phyloP scores from a whole-genome alignment of 1,140 invertebrate genomes.

The Pseudoatta argentina region DNA sequence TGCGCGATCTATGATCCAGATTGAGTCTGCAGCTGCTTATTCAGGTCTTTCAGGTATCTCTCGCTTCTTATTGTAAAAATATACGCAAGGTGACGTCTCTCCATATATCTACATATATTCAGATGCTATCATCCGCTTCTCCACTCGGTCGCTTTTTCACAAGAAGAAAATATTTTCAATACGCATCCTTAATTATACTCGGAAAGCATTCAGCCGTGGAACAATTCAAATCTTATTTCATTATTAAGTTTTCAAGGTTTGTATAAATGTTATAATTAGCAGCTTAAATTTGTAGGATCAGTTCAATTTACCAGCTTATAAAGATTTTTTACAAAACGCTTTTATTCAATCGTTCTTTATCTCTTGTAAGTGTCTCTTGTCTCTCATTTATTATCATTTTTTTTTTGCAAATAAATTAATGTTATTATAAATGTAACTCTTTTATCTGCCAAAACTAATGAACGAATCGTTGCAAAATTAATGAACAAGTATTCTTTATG shows the following conservation, averaged over 20 bases:
- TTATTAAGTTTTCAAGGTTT: background rate
- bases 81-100: background rate
- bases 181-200: constrained; percentile 14
- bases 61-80: constrained; percentile 23
- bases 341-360: constrained; percentile 4
- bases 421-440: background rate
- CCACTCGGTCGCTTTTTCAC: constrained; percentile 8
- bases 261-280: background rate
- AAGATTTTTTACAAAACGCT: background rate
- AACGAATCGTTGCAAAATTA: background rate
- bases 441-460: background rate
- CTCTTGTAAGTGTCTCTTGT: background rate
- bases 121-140: constrained; percentile 23
- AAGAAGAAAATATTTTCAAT: background rate
- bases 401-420: background rate
- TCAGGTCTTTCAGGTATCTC: background rate
- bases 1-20: background rate
- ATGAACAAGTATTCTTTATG: background rate
- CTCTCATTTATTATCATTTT: background rate
- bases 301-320: background rate
- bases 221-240: background rate
- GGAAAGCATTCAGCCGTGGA: background rate
- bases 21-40: constrained; percentile 37
- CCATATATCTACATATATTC: constrained; percentile 37
- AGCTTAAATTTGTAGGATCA: background rate